Base-by-base conservation (phyloP, 2,797 vertebrate species). In the Myotis daubentonii region DNA sequence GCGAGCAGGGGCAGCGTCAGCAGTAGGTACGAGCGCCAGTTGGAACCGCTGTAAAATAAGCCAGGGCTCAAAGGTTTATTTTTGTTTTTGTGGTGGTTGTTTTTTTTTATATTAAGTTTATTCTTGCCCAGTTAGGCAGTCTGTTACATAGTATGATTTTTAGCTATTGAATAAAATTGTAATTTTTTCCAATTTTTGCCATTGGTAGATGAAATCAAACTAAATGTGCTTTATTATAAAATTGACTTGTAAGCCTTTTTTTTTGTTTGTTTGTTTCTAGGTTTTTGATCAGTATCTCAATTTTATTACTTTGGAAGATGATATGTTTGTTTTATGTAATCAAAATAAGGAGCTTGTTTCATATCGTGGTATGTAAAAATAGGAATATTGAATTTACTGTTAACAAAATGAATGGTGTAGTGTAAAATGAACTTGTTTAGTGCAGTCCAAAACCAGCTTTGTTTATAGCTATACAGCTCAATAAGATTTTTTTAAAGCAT, bases 201-300 rank as follows among this genome's bases (percentile, higher is more conserved):
- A 47, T 36, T 80, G 57, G 3, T 92, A 92, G 55, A 76, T 74
- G 94, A 79, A 84, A 65, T 62, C 75, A 96, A 62, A 82, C 5
- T 71, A 91, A 49, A 76, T 68, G 41, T 92, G 17, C 44, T 94
- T 89, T 95, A 60, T 80, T 65, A 0, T 96, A 90, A 94, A 84
- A 83, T 89, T 96, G 36, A 89, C 81, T 92, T 75, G 6, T 88
- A 92, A 95, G 62, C 38, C 4, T 91, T 95, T 95, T 94, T 94
- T 25, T 87, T 92, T 70, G 15, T 33, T 92, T 38, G 15, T 33
- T 97, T 96, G 44, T 91, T 96, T 98, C 53, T 96, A 99, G 99
- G 99, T 99, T 94, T 99, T 99, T 95, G 99, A 99, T 98, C 99
- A 99, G 47, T 99, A 99, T 98, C 98, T 99, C 96, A 99, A 99